Base-by-base conservation (phyloP, 1,140 invertebrate species). In the Samia ricini region DNA sequence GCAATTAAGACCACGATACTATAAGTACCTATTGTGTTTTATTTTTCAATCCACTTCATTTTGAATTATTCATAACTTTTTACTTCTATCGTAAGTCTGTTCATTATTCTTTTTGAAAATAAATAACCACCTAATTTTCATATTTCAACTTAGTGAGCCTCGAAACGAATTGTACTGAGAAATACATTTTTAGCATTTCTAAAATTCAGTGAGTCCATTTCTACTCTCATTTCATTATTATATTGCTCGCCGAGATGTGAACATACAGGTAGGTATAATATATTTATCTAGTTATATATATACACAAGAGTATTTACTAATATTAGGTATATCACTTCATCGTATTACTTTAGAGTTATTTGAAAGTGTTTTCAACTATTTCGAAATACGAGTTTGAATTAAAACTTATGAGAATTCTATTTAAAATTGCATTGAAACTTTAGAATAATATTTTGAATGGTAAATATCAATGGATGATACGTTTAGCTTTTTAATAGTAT, bases 141-240 rank as follows among this genome's bases (percentile, higher is more conserved):
- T 51, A 58, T 69, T 69, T 61, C 62, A 64, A 63, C n/a, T n/a
- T n/a, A n/a, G 61, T 64, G 64, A 69, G 60, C 33, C 4, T 15
- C 12, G 12, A 42, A 20, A 42, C 1, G 56, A 42, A 22, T 7
- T 22, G 18, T n/a, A n/a, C 4, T 29, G 4, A 29, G 6, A 10
- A 62, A 22, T 18, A 42, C 12, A 36, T 23, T 57, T 23, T 49
- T 4, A 36, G 26, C 56, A 19, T 50, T 50, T 24, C 36, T 18
- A 12, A 51, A 49, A 29, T 64, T 55, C 36, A 33, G 57, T 65
- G n/a, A 64, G 60, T 63, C 52, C 21, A 51, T 36, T 36, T 60
- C 55, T 24, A 51, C 42, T 54, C 50, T 61, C 68, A 70, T 66
- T 61, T 56, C 26, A 18, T 60, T 69, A 69, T 66, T 56, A 63